Conservation (phyloP, 37 sponge, comb jelly and placozoan genomes). For the Dysidea cf. avara region DNA sequence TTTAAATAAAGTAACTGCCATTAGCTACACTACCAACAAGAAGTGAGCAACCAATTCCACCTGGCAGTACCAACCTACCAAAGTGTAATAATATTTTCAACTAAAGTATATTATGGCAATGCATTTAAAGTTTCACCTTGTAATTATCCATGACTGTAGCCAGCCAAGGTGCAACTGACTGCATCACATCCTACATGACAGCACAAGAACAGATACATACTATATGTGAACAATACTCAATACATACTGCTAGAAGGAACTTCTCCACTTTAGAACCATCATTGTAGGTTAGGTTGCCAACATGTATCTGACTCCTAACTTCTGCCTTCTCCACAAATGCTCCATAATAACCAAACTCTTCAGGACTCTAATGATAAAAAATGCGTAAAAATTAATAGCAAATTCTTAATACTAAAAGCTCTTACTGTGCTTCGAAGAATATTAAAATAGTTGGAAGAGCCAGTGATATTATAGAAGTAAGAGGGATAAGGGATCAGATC, state of each 20-base stretch:
- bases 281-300: conserved; percentile 76
- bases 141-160: conserved; percentile 78
- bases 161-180: conserved; percentile 45
- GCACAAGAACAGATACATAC: neutral
- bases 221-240: neutral
- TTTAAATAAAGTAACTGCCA: no score
- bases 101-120: no score
- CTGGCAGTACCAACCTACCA: no score
- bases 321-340: conserved; percentile 35
- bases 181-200: conserved; percentile 68
- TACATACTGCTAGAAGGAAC: conserved; percentile 53
- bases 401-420: neutral
- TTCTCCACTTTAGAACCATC: conserved; percentile 55
- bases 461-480: conserved; percentile 82
- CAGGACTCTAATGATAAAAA: conserved; percentile 46
- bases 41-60: no score
- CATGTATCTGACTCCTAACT: conserved; percentile 70
- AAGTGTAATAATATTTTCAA: no score
- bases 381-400: neutral
- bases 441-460: conserved; percentile 79
- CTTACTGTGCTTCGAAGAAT: conserved; percentile 47
- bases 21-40: no score
- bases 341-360: conserved; percentile 63
- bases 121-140: conserved; percentile 29
- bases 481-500: conserved; percentile 73